A percentile compares a stretch with the other conserved stretches of the same genome.
These are phyloP conservation scores for Aricia artaxerxes DNA, from an alignment of 2,888 invertebrate species.

Conservation along the genomic window DNA sequence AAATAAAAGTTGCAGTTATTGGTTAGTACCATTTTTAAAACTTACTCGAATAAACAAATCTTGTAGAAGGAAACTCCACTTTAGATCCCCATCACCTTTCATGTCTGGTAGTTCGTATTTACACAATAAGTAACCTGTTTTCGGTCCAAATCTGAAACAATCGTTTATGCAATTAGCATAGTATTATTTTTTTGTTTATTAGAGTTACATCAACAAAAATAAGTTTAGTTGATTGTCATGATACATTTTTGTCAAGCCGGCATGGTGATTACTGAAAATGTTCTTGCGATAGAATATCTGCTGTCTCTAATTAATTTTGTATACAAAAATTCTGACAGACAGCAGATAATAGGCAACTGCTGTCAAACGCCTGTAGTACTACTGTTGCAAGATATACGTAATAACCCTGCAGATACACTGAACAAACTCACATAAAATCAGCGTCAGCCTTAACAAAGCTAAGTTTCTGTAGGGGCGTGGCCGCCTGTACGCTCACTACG, in stretches of 20 bases:
- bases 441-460: conserved; percentile 63
- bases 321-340: too few species aligned
- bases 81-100: conserved; percentile 70
- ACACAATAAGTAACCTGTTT: conserved; percentile 68
- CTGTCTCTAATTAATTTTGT: too few species aligned
- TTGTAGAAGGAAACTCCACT: conserved; percentile 72
- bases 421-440: conserved; percentile 65
- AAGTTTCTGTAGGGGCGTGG: conserved; percentile 63
- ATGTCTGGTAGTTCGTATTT: conserved; percentile 72
- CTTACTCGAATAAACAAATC: conserved; percentile 70
- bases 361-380: too few species aligned
- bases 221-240: too few species aligned
- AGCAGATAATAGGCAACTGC: too few species aligned
- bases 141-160: conserved; percentile 65
- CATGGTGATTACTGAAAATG: too few species aligned
- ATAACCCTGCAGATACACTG: not conserved
- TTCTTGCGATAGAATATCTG: too few species aligned
- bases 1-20: too few species aligned
- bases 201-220: too few species aligned
- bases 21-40: not conserved
- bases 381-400: too few species aligned
- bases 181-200: not conserved
- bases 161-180: not conserved
- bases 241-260: too few species aligned
- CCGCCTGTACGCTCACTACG: conserved; percentile 65